Conservation (phyloP, 2,113 vertebrate genomes). For the Heptranchias perlo region DNA sequence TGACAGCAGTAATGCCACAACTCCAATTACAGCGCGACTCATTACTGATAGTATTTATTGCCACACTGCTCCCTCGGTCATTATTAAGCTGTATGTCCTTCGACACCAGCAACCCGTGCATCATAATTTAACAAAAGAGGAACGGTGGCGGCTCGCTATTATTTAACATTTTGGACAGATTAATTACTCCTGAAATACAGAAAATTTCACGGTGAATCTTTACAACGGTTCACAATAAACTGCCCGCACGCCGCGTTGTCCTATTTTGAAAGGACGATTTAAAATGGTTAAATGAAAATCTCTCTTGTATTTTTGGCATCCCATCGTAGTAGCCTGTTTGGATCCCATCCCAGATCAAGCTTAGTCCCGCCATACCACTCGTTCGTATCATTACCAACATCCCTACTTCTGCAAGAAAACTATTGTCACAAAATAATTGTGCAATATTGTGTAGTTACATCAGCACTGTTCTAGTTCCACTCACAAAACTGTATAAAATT, state of each 20-base stretch:
- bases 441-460: background rate
- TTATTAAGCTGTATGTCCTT: background rate
- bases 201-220: background rate
- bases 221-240: background rate
- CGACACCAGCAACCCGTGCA: background rate
- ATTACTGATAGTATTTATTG: background rate
- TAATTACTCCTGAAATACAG: background rate
- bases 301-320: background rate
- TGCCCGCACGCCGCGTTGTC: background rate
- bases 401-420: background rate
- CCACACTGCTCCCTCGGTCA: background rate
- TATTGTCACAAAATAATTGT: background rate
- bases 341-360: background rate
- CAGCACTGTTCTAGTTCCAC: background rate
- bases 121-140: background rate
- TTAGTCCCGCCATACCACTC: background rate
- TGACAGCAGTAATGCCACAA: constrained; percentile 12
- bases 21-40: background rate
- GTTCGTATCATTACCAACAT: background rate
- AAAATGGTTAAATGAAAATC: background rate
- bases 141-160: background rate
- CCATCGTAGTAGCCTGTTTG: too few relatives aligned
- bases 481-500: background rate
- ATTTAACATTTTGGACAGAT: background rate
- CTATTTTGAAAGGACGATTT: background rate